These are phyloP conservation scores for Rhynchophorus ferrugineus DNA, from an alignment of 1,140 invertebrate species.

Conservation along the genomic window DNA sequence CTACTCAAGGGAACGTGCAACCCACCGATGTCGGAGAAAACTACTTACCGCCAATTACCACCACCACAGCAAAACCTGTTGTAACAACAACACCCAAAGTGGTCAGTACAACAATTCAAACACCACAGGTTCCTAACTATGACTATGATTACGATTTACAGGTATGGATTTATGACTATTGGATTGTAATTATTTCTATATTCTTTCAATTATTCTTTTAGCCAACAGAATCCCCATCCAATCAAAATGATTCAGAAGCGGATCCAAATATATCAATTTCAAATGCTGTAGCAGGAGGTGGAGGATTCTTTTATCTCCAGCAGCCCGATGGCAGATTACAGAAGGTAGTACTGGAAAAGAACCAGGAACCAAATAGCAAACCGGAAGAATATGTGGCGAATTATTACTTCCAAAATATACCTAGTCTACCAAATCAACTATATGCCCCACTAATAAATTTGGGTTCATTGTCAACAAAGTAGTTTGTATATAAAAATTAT, in stretches of 20 bases:
- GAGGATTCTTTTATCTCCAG: constrained; percentile 18
- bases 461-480: constrained; percentile 3
- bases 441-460: constrained; percentile 22
- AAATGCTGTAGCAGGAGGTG: constrained; percentile 11
- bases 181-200: not conserved
- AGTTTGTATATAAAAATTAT: not conserved
- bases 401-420: constrained; percentile 26
- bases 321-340: constrained; percentile 25
- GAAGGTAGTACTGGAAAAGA: constrained; percentile 19
- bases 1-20: not conserved
- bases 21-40: not conserved
- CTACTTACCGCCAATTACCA: constrained; percentile 6
- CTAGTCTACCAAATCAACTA: constrained; percentile 17
- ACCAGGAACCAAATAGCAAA: constrained; percentile 14
- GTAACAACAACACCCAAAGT: not conserved
- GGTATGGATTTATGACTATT: constrained; percentile 1
- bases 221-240: not conserved
- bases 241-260: not conserved
- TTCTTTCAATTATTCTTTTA: not conserved
- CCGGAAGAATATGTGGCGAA: constrained; percentile 23
- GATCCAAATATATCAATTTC: constrained; percentile 23
- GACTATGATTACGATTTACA: constrained; percentile 10
- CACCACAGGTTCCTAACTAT: not conserved
- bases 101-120: not conserved
- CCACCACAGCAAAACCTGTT: constrained; percentile 1